A percentile compares a stretch with the other conserved stretches of the same genome.
Conservation (phyloP, 2,113 vertebrate species). For the Brienomyrus longianalis region DNA sequence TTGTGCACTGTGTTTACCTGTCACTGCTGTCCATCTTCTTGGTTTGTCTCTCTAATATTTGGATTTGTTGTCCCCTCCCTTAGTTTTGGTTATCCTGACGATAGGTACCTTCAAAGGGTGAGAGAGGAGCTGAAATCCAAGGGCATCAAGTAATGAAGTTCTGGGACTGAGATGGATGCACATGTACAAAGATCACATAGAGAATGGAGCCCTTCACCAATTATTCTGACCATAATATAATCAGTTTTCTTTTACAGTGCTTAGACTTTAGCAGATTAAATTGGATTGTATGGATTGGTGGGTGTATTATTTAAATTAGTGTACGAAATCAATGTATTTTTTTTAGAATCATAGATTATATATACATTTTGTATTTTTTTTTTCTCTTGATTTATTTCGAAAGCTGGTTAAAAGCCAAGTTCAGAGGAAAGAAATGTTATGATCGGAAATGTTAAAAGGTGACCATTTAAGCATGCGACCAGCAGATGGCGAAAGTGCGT, state of each 20-base stretch:
- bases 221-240: background rate
- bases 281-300: background rate
- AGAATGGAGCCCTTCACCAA: background rate
- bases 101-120: slow-evolving; percentile 50
- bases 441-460: background rate
- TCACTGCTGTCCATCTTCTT: background rate
- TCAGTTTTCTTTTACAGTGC: background rate
- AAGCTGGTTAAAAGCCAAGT: background rate
- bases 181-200: background rate
- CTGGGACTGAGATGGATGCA: background rate
- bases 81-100: slow-evolving; percentile 59
- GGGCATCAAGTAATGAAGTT: slow-evolving; percentile 48
- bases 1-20: background rate
- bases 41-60: background rate
- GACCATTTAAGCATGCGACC: background rate
- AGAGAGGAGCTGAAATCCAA: slow-evolving; percentile 59
- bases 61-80: background rate
- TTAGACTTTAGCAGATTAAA: background rate
- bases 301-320: background rate
- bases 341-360: background rate
- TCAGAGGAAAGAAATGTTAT: background rate
- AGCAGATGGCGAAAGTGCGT: slow-evolving; percentile 9
- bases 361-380: background rate
- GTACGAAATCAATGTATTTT: background rate
- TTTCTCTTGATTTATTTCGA: no score